Conservation (phyloP, 2,113 vertebrate species). For the Oenanthe melanoleuca region DNA sequence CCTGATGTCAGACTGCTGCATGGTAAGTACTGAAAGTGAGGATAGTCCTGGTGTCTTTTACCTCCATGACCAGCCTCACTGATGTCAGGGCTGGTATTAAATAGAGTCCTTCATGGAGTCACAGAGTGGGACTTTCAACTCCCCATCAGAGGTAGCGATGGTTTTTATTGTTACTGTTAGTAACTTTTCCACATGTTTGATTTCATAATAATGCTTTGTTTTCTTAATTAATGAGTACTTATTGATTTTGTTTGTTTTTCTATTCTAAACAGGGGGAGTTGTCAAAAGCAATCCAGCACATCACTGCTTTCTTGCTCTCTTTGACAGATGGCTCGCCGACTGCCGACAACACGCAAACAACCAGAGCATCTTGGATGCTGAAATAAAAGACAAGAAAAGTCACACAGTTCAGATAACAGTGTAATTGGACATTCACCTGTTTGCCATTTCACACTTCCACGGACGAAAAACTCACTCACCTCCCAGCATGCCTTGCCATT, state of each 20-base stretch:
- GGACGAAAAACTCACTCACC: slow-evolving; percentile 97
- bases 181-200: slow-evolving; percentile 73
- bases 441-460: slow-evolving; percentile 88
- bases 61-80: background rate
- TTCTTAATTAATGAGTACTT: slow-evolving; percentile 83
- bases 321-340: slow-evolving; percentile 79
- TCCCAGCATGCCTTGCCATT: slow-evolving; percentile 94
- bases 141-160: background rate
- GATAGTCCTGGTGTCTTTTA: background rate
- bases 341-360: slow-evolving; percentile 80
- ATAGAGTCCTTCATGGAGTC: background rate
- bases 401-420: slow-evolving; percentile 92
- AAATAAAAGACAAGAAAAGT: slow-evolving; percentile 88
- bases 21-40: background rate
- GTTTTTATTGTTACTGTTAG: slow-evolving; percentile 63
- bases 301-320: slow-evolving; percentile 81
- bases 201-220: slow-evolving; percentile 77
- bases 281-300: slow-evolving; percentile 83
- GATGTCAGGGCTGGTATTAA: background rate
- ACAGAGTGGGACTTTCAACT: background rate
- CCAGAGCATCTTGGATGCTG: slow-evolving; percentile 78
- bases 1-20: background rate
- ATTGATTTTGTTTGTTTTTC: slow-evolving; percentile 81
- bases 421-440: slow-evolving; percentile 99
- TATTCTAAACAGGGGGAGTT: slow-evolving; percentile 86